Conservation (phyloP, 2,113 vertebrate species). For the Symphodus melops region DNA sequence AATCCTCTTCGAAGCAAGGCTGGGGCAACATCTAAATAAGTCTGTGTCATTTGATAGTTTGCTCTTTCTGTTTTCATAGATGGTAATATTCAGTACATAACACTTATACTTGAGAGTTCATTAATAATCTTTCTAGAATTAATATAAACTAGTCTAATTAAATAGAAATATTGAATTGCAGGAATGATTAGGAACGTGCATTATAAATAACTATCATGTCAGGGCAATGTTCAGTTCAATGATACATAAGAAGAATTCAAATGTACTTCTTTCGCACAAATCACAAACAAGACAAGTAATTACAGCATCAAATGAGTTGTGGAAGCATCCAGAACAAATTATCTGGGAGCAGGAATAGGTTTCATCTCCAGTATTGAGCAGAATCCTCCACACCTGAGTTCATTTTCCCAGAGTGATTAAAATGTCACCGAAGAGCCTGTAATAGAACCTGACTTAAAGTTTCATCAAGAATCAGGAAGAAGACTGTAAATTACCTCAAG, state of each 20-base stretch:
- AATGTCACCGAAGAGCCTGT: slow-evolving; percentile 67
- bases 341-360: slow-evolving; percentile 19
- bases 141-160: not conserved
- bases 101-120: not conserved
- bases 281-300: not conserved
- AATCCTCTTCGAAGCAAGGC: too few relatives aligned
- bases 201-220: not conserved
- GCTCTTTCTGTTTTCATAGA: too few relatives aligned
- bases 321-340: slow-evolving; percentile 37
- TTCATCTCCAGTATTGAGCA: slow-evolving; percentile 57
- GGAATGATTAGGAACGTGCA: not conserved
- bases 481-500: slow-evolving; percentile 60
- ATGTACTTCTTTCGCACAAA: not conserved
- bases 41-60: too few relatives aligned
- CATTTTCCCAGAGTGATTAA: slow-evolving; percentile 71
- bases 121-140: not conserved
- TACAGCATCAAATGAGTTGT: not conserved
- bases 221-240: not conserved
- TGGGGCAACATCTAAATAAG: too few relatives aligned
- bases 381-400: slow-evolving; percentile 60
- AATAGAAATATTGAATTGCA: not conserved
- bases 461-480: slow-evolving; percentile 56
- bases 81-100: too few relatives aligned
- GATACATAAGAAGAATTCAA: not conserved
- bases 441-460: slow-evolving; percentile 72